A percentile compares a stretch with the other conserved stretches of the same genome.
These are phyloP conservation scores for Telmatochromis sp. DNA, from an alignment of 2,113 vertebrate genomes.

Conservation along the genomic window DNA sequence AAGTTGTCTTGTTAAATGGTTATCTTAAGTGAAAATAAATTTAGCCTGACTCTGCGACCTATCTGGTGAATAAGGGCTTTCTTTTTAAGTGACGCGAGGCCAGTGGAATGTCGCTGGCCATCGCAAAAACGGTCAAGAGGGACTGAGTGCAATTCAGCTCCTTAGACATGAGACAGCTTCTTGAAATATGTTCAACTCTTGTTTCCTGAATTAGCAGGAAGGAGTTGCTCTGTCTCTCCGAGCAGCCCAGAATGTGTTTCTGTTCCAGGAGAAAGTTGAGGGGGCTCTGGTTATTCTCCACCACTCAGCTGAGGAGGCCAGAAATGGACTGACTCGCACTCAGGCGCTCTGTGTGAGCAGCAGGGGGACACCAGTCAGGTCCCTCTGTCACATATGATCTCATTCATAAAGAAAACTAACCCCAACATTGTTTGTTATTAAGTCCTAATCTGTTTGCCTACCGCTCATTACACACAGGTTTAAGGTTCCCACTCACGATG, in stretches of 20 bases:
- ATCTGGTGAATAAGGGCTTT: conserved; percentile 51
- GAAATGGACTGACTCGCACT: conserved; percentile 7
- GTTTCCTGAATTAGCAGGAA: conserved; percentile 22
- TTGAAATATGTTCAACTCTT: not conserved
- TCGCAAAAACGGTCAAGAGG: conserved; percentile 1
- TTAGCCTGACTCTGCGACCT: conserved; percentile 51
- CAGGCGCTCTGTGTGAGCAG: not conserved
- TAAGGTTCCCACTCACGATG: not conserved
- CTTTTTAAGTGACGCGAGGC: conserved; percentile 36
- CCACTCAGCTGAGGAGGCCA: conserved; percentile 3
- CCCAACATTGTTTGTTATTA: not conserved
- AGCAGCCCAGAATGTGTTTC: conserved; percentile 25
- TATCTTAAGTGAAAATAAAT: conserved; percentile 60
- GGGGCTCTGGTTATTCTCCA: conserved; percentile 36
- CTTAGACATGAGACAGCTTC: conserved; percentile 5
- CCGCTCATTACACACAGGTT: not conserved
- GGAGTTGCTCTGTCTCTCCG: not conserved
- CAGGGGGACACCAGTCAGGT: not conserved
- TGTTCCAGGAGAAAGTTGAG: conserved; percentile 11
- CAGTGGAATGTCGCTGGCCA: conserved; percentile 45
- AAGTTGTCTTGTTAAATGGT: conserved; percentile 42
- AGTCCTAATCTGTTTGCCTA: not conserved
- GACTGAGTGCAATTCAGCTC: not conserved
- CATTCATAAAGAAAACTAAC: not conserved
- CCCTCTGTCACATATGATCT: not conserved